Base-by-base conservation (phyloP, 2,113 vertebrate species). In the Istiophorus platypterus region DNA sequence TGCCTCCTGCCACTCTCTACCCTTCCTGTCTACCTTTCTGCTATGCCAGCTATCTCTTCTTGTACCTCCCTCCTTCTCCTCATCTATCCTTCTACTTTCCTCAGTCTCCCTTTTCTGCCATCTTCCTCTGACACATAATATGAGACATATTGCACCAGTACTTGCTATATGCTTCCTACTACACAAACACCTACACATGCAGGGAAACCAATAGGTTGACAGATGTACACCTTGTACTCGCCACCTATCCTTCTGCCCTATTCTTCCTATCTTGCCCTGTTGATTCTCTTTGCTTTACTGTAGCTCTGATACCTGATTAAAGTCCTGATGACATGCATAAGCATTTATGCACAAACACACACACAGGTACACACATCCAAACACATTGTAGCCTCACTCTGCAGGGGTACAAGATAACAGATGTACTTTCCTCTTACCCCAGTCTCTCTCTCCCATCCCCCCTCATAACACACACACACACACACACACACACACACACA, bases 181-280 rank as follows among this genome's bases (percentile, higher is more conserved):
- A 73, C 80, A 76, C 54, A 82, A 75, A 80, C 71, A 82, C 82
- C 58, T 75, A 81, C 80, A 74, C 71, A 68, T 49, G 49, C 68
- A 76, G 77, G 63, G 69, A 86, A 89, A 80, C 75, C 75, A 74
- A 64, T 62, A 70, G 61, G 49, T 74, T 89, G 74, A 91, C 81
- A 88, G 82, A 84, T 87, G 76, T 57, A 75, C 57, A 62, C 51
- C 65, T 74, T 88, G 64, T 88, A 72, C 42, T 42, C 42, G 15
- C 78, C 81, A 77, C 76, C 77, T 66, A 73, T 89, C 78, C 64
- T 66, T 62, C 57, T 74, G 64, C 80, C 64, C n/a, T n/a, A n/a
- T 27, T 65, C 45, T 56, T 57, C 68, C 61, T 66, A 58, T 45
- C 78, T 65, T 63, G 52, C 58, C 52, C 78, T 61, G 45, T 76